These are phyloP conservation scores for Drosophila obscura DNA, from an alignment of 1,140 invertebrate genomes.

Conservation along the genomic window DNA sequence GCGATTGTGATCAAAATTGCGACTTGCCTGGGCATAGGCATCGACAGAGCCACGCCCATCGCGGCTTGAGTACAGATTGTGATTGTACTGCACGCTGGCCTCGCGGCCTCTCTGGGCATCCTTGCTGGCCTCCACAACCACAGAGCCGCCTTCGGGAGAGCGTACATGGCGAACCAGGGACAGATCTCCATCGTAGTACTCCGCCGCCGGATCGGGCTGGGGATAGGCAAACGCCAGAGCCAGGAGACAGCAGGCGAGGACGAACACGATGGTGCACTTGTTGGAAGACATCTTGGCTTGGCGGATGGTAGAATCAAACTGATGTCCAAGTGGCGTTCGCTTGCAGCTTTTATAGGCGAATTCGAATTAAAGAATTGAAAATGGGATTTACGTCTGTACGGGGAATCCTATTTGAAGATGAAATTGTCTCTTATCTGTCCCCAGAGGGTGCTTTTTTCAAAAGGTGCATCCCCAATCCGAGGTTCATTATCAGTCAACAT, in stretches of 20 bases:
- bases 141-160: slow-evolving; percentile 55
- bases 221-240: slow-evolving; percentile 23
- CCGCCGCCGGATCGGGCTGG: slow-evolving; percentile 2
- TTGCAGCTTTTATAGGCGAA: slow-evolving; percentile 43
- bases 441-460: slow-evolving; percentile 19
- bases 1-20: slow-evolving; percentile 65
- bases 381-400: slow-evolving; percentile 28
- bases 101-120: slow-evolving; percentile 54
- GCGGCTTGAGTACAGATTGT: slow-evolving; percentile 58
- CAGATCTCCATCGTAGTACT: background rate
- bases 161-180: slow-evolving; percentile 31
- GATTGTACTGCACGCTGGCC: slow-evolving; percentile 62
- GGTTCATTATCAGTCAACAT: slow-evolving; percentile 15
- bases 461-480: slow-evolving; percentile 26
- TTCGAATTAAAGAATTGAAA: no score
- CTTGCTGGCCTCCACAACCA: slow-evolving; percentile 43
- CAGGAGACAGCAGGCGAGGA: slow-evolving; percentile 35
- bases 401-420: slow-evolving; percentile 15
- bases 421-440: slow-evolving; percentile 21
- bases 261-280: slow-evolving; percentile 22
- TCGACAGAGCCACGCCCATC: slow-evolving; percentile 71
- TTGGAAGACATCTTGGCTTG: slow-evolving; percentile 44
- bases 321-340: background rate
- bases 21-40: slow-evolving; percentile 71
- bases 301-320: slow-evolving; percentile 35